phyloP scores from a whole-genome alignment of 2,888 invertebrate species.

The Lysandra coridon region DNA sequence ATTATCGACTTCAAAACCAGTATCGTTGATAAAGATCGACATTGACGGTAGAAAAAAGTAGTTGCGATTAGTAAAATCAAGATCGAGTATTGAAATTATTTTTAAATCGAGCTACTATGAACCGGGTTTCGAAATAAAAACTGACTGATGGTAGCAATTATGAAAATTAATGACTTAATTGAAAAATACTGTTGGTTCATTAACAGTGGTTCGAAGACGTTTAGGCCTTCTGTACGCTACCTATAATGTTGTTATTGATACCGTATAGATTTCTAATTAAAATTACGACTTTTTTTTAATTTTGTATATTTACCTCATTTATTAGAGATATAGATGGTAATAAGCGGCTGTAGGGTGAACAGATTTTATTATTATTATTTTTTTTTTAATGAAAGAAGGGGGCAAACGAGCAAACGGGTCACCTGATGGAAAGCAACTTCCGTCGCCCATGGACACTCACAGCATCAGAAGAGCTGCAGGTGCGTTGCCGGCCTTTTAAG shows the following conservation, averaged over 20 bases:
- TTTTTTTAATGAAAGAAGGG: no score
- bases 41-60: constrained; percentile 12
- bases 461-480: no score
- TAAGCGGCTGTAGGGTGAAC: no score
- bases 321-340: no score
- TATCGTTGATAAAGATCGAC: constrained; percentile 27
- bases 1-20: constrained; percentile 22
- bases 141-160: constrained; percentile 23
- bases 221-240: background rate
- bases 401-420: no score
- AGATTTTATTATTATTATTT: no score
- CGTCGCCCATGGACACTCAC: no score
- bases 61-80: constrained; percentile 18
- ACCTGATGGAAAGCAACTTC: no score
- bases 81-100: constrained; percentile 21
- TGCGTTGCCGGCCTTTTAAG: no score
- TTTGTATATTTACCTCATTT: no score
- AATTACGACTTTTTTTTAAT: background rate
- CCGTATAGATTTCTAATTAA: background rate
- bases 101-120: background rate
- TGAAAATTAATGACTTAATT: constrained; percentile 23
- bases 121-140: constrained; percentile 3
- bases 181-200: constrained; percentile 26
- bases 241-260: no score
- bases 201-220: background rate